Conservation (phyloP, 2,113 vertebrate genomes). For the Tympanuchus pallidicinctus region DNA sequence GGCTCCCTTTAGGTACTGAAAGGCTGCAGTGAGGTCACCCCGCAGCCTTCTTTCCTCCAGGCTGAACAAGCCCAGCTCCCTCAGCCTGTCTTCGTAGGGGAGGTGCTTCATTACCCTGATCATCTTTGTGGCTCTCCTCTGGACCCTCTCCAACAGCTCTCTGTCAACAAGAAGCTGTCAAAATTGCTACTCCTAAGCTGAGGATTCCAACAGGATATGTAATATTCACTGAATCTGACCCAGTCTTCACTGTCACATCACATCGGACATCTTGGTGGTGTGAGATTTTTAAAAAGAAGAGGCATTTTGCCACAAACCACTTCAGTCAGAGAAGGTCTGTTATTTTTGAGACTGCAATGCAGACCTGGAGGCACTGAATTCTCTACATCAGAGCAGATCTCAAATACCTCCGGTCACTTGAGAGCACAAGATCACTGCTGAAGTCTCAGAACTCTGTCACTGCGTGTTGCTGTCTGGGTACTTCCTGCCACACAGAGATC, state of each 20-base stretch:
- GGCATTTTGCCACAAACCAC: not conserved
- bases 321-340: not conserved
- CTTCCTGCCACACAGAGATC: not conserved
- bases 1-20: no score
- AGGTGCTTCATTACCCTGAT: no score
- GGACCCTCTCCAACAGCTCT: no score
- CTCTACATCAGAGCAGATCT: not conserved
- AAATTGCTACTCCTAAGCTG: not conserved
- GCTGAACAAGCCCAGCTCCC: no score
- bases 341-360: not conserved
- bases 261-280: not conserved
- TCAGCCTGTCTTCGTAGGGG: no score
- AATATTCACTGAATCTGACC: not conserved
- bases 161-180: not conserved
- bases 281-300: not conserved
- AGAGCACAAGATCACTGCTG: accelerated
- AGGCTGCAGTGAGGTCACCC: no score
- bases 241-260: not conserved
- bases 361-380: not conserved
- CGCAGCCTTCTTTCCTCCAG: no score
- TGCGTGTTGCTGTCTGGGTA: not conserved
- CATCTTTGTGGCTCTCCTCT: no score
- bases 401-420: not conserved
- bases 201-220: not conserved
- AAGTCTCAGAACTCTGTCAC: not conserved